Conservation (phyloP, 2,888 invertebrate species). For the Nephrotoma guestfalica region DNA sequence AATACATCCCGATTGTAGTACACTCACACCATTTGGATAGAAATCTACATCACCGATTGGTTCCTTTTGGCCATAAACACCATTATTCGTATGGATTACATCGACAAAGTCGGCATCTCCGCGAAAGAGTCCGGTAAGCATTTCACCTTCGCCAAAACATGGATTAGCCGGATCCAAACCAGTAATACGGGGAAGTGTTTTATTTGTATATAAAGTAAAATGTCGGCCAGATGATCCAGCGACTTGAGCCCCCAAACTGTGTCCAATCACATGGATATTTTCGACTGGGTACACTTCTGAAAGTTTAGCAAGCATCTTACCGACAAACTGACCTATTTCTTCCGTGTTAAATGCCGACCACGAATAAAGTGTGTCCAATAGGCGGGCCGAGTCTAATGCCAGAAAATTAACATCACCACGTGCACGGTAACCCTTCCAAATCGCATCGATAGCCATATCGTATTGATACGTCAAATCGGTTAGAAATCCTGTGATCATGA, state of each 20-base stretch:
- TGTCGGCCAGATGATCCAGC: constrained; percentile 11
- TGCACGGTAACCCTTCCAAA: constrained; percentile 23
- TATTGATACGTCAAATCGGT: constrained; percentile 23
- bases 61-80: constrained; percentile 9
- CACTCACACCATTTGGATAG: constrained; percentile 11
- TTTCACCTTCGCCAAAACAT: constrained; percentile 11
- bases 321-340: constrained; percentile 24
- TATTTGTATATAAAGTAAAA: constrained; percentile 10
- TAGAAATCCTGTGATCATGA: constrained; percentile 29
- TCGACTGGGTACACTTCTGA: constrained; percentile 19
- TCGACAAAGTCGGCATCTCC: constrained; percentile 12
- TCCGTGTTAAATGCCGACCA: constrained; percentile 31
- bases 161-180: constrained; percentile 14
- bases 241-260: constrained; percentile 12
- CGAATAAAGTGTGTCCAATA: constrained; percentile 26
- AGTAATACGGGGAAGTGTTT: constrained; percentile 11
- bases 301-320: constrained; percentile 20
- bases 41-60: constrained; percentile 13
- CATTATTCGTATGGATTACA: constrained; percentile 11
- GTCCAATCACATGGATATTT: constrained; percentile 27
- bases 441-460: constrained; percentile 18
- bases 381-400: constrained; percentile 26
- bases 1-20: constrained; percentile 22
- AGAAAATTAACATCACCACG: neutral
- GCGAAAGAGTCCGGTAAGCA: constrained; percentile 6